phyloP scores from a whole-genome alignment of 1,140 invertebrate species.

The Aphis craccivora region DNA sequence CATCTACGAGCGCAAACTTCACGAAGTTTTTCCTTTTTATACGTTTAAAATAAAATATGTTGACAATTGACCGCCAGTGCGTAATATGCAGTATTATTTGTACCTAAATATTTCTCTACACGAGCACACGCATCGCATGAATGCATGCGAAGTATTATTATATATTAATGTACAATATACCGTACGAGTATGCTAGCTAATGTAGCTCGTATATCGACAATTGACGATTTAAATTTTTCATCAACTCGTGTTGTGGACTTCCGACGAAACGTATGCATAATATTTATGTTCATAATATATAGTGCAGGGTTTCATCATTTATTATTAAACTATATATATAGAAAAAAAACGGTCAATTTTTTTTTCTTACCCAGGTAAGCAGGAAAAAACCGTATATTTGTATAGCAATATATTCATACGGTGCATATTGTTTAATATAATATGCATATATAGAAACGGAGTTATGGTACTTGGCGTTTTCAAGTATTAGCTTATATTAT shows the following conservation, averaged over 20 bases:
- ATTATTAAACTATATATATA: neutral
- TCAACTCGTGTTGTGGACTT: neutral
- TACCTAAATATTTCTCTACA: neutral
- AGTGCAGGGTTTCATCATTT: neutral
- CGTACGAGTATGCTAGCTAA: too few species aligned
- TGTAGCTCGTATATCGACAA: too few species aligned
- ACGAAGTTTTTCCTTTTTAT: too few species aligned
- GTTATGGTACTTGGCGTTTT: neutral
- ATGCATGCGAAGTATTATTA: neutral
- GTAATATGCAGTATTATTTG: neutral
- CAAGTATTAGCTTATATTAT: conserved; percentile 11
- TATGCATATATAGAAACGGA: neutral
- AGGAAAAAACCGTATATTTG: neutral
- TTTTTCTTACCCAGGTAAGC: neutral
- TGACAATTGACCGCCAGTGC: neutral
- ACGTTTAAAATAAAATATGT: too few species aligned
- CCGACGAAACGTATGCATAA: neutral
- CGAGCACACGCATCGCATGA: neutral
- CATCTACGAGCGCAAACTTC: neutral
- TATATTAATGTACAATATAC: too few species aligned
- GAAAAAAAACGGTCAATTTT: neutral
- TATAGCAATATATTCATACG: neutral
- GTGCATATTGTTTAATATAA: neutral
- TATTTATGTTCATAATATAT: neutral
- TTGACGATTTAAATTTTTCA: neutral